phyloP scores from a whole-genome alignment of 2,888 invertebrate genomes.

The Thyatira batis region DNA sequence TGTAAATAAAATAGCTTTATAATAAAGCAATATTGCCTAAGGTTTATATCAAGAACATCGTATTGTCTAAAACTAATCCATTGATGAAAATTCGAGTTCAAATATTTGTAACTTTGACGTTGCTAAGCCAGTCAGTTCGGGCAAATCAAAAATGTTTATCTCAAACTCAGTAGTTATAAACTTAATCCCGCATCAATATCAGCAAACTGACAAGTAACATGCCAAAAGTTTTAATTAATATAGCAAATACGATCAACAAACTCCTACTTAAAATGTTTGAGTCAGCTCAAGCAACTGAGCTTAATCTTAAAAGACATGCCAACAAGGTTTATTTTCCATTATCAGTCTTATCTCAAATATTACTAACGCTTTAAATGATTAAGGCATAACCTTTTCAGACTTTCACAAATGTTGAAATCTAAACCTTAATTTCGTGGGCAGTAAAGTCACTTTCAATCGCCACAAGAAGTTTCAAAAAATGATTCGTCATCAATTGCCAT shows the following conservation, averaged over 20 bases:
- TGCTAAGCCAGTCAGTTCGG: too few relatives aligned
- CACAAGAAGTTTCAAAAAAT: conserved; percentile 10
- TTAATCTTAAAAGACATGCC: neutral
- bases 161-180: neutral
- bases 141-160: neutral
- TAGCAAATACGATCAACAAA: neutral
- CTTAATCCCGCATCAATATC: neutral
- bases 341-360: neutral
- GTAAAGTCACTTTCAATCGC: neutral
- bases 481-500: conserved; percentile 35
- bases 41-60: too few relatives aligned
- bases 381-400: neutral
- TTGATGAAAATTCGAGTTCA: neutral
- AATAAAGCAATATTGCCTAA: neutral
- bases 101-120: too few relatives aligned
- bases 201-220: neutral
- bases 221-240: neutral
- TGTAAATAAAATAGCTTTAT: neutral
- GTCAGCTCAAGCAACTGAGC: neutral
- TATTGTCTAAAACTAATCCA: neutral
- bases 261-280: neutral
- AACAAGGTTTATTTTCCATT: neutral
- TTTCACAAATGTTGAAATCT: neutral
- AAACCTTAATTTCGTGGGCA: neutral
- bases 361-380: neutral